Evolutionary conservation across 2,888 invertebrate genomes (phyloP), one percentile per base, ranked within the genome.

Genomic region (Hydraecia micacea): DNA sequence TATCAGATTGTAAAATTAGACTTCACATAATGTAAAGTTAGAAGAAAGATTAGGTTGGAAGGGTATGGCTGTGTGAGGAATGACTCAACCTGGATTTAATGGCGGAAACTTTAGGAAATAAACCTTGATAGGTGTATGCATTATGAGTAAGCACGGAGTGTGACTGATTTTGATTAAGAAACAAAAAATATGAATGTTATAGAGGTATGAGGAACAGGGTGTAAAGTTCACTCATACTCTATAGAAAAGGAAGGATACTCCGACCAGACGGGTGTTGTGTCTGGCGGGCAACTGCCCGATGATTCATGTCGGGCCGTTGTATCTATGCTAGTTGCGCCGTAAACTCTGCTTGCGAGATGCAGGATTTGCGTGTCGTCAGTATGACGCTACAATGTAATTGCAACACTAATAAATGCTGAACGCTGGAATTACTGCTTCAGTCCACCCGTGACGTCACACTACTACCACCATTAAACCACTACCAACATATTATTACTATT

Each of bases 31-130:
- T 25, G 21, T 25, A 21, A 36, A 68, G 46, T 73, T 67, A n/a
- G 52, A 63, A 77, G 58, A 78, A 69, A 75, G 83, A 87, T 87
- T 86, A 87, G 66, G 62, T 70, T 69, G 73, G 79, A 77, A 74
- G 28, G 65, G 70, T 72, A 28, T 86, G 84, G 84, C 63, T 63
- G 74, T 65, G 28, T 75, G 69, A 67, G 32, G 36, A 32, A 72
- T 89, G 89, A 89, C 62, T 89, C 88, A 89, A 66, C 39, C 25
- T 62, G 28, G 63, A 81, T 70, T 63, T 72, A 70, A 62, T 71
- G 58, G 55, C 67, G 58, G 60, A 52, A 80, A 67, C 28, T 46
- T 5, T 13, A 39, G 58, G 74, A 77, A 75, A 75, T 52, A 25
- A 73, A 80, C 81, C 87, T 85, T 89, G 84, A 81, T 80, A 79